These are phyloP conservation scores for Rhodeus uyekii DNA, from an alignment of 2,797 vertebrate species.

Conservation along the genomic window DNA sequence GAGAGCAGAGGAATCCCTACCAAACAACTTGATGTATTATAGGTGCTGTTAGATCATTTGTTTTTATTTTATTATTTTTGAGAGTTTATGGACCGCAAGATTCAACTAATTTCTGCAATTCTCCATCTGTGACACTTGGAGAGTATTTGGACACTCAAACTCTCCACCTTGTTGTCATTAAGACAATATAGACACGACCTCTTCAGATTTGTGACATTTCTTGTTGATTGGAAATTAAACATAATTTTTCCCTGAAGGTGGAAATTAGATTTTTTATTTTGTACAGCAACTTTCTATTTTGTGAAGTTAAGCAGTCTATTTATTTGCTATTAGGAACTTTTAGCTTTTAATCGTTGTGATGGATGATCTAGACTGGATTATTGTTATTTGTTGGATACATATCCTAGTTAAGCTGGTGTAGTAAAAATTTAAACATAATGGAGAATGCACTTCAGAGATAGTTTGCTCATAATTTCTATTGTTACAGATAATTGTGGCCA, in stretches of 20 bases:
- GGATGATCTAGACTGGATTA: no score
- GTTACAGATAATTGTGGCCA: no score
- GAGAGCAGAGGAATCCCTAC: neutral
- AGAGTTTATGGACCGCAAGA: neutral
- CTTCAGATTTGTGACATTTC: neutral
- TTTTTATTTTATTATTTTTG: no score
- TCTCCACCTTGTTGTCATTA: neutral
- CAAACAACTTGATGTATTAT: neutral
- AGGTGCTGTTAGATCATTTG: neutral
- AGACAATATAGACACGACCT: neutral
- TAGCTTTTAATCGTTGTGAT: neutral
- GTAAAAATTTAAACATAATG: no score
- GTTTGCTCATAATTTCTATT: no score
- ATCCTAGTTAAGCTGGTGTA: no score
- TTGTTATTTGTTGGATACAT: no score
- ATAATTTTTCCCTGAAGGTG: neutral
- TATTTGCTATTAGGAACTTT: neutral
- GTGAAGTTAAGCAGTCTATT: neutral
- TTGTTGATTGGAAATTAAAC: neutral
- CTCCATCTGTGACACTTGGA: neutral
- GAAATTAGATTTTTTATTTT: neutral
- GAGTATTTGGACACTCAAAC: neutral
- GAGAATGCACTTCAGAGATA: no score
- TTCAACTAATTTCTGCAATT: neutral
- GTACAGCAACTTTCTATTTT: neutral